These are phyloP conservation scores for Clitarchus hookeri DNA, from an alignment of 2,888 invertebrate species.

Conservation along the genomic window DNA sequence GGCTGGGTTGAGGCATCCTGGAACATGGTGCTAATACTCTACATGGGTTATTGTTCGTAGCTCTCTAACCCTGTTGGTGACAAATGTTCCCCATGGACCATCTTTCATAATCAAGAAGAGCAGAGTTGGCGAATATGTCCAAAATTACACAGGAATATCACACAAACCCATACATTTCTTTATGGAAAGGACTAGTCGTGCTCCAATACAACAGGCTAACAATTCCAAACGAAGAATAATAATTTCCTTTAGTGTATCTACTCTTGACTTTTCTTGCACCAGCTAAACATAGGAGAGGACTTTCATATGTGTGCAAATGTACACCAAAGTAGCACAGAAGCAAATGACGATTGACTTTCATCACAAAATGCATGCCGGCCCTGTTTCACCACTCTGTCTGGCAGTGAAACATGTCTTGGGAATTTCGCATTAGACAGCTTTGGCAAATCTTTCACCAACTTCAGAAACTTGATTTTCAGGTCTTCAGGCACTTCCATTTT, in stretches of 20 bases:
- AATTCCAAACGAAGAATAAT: no score
- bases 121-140: slow-evolving; percentile 41
- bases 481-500: neutral
- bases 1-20: slow-evolving; percentile 42
- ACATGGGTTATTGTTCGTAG: slow-evolving; percentile 27
- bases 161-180: neutral
- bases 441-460: slow-evolving; percentile 4
- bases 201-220: slow-evolving; percentile 42
- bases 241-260: slow-evolving; percentile 41
- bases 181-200: slow-evolving; percentile 25
- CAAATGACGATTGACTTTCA: neutral
- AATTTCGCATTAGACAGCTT: neutral
- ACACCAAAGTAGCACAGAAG: neutral
- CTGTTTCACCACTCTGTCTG: neutral
- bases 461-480: neutral
- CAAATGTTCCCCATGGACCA: slow-evolving; percentile 43
- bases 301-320: neutral
- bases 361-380: neutral
- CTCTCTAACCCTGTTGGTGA: slow-evolving; percentile 39
- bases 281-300: slow-evolving; percentile 31
- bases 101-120: slow-evolving; percentile 41
- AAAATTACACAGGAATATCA: slow-evolving; percentile 29
- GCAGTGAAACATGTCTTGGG: neutral
- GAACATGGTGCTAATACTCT: slow-evolving; percentile 42
- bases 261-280: slow-evolving; percentile 37